phyloP scores from a whole-genome alignment of 92 coral and sea anemone species.

The Ricordea florida region DNA sequence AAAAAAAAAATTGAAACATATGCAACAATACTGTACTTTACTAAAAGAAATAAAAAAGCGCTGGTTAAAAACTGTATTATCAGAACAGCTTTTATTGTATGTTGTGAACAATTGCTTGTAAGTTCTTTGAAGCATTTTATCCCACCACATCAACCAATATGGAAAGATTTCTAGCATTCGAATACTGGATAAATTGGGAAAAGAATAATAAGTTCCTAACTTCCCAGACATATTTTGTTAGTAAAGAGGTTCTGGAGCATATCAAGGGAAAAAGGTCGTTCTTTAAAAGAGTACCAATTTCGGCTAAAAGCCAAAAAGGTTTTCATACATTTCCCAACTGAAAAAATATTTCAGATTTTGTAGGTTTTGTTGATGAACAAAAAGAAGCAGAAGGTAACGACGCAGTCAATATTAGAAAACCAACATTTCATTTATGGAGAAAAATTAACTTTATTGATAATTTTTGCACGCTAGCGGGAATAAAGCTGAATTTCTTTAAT shows the following conservation, averaged over 20 bases:
- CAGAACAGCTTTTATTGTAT: conserved; percentile 13
- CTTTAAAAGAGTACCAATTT: too few species aligned
- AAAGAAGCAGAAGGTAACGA: conserved; percentile 24
- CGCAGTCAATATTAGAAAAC: conserved; percentile 4
- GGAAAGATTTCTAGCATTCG: not conserved
- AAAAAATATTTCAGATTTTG: too few species aligned
- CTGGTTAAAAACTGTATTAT: not conserved
- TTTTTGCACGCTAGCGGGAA: not conserved
- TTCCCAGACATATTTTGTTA: too few species aligned
- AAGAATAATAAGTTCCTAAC: too few species aligned
- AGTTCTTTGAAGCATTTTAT: not conserved
- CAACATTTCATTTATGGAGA: conserved; percentile 10
- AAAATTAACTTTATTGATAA: conserved; percentile 2
- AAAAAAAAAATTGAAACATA: too few species aligned
- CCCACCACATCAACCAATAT: not conserved
- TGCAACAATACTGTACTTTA: too few species aligned
- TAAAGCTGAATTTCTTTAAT: not conserved
- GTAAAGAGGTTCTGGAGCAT: too few species aligned
- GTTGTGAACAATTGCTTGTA: conserved; percentile 16
- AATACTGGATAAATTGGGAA: too few species aligned
- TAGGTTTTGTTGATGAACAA: too few species aligned
- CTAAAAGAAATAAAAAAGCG: not conserved
- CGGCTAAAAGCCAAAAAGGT: too few species aligned
- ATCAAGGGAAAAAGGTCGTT: too few species aligned
- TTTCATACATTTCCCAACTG: too few species aligned